Evolutionary conservation across 2,797 vertebrate species (phyloP).

Genomic region (Chromobotia macracanthus): DNA sequence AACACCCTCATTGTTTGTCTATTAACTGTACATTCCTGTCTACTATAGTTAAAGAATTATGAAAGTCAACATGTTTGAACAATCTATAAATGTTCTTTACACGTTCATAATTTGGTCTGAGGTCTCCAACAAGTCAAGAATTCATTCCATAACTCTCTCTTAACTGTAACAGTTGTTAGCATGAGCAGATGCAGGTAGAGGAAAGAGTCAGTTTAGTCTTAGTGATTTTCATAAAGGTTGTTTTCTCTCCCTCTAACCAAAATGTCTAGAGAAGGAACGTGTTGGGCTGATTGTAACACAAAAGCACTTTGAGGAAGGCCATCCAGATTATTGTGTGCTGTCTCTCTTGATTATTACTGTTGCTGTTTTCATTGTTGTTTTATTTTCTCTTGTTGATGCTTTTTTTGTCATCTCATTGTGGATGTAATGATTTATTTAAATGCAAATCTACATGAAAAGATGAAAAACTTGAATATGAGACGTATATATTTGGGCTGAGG

Average conservation of each 20-base stretch:
- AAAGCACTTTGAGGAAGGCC: constrained; percentile 81
- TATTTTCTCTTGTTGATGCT: constrained; percentile 62
- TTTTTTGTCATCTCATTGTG: constrained; percentile 66
- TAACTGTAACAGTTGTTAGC: constrained; percentile 55
- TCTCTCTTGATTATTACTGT: constrained; percentile 70
- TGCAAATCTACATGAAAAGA: constrained; percentile 69
- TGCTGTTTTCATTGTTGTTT: constrained; percentile 62
- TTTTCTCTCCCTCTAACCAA: too few species aligned
- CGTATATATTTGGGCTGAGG: constrained; percentile 70
- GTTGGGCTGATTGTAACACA: constrained; percentile 77
- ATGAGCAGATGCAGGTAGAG: constrained; percentile 39
- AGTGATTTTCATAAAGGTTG: constrained; percentile 17
- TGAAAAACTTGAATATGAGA: constrained; percentile 78
- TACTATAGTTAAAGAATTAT: constrained; percentile 24
- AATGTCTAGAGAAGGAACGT: constrained; percentile 59
- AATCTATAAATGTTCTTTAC: constrained; percentile 3
- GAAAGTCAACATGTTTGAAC: constrained; percentile 19
- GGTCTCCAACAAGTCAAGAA: constrained; percentile 68
- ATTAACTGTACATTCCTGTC: constrained; percentile 67
- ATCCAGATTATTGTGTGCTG: constrained; percentile 76
- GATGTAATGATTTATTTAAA: constrained; percentile 76
- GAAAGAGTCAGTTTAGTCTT: constrained; percentile 40
- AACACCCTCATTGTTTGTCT: constrained; percentile 63
- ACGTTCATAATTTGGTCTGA: too few species aligned
- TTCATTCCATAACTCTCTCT: constrained; percentile 76